Percentiles rank a stretch among this genome's conserved stretches.
Conservation (phyloP, 2,888 invertebrate genomes). For the Drosophila eohydei region DNA sequence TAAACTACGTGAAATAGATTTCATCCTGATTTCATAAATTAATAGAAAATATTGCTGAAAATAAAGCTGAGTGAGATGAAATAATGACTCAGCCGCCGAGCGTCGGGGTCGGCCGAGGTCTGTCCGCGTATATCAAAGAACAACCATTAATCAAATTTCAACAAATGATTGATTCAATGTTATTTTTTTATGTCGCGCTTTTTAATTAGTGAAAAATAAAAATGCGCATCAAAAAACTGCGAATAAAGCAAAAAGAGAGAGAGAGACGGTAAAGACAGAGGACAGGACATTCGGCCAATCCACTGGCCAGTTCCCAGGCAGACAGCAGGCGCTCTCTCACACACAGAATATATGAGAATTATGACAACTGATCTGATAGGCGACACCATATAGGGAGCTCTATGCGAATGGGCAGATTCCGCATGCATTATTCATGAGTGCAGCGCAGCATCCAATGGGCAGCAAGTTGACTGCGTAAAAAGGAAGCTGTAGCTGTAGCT, state of each 20-base stretch:
- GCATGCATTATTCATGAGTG: constrained; percentile 77
- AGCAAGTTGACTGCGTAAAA: constrained; percentile 29
- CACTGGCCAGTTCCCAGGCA: constrained; percentile 62
- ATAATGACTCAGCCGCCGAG: constrained; percentile 33
- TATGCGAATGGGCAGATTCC: constrained; percentile 75
- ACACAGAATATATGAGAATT: constrained; percentile 77
- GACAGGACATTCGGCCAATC: constrained; percentile 49
- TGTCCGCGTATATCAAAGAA: constrained; percentile 41
- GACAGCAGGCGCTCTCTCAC: constrained; percentile 47
- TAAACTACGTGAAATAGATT: not conserved
- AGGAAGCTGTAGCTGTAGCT: constrained; percentile 27
- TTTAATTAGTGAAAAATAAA: constrained; percentile 72
- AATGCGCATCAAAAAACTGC: constrained; percentile 13
- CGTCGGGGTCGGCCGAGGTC: constrained; percentile 41
- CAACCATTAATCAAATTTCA: constrained; percentile 75
- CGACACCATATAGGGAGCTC: constrained; percentile 77
- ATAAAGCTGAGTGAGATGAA: not conserved
- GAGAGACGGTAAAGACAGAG: not conserved
- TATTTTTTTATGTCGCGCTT: constrained; percentile 44
- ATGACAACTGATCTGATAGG: constrained; percentile 81
- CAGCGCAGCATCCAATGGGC: constrained; percentile 30
- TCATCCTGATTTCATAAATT: constrained; percentile 10
- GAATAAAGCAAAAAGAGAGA: constrained; percentile 11
- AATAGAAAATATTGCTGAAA: constrained; percentile 6
- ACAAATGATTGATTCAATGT: constrained; percentile 74